Base-by-base conservation (phyloP, 2,113 vertebrate genomes). In the Myotis brandtii region DNA sequence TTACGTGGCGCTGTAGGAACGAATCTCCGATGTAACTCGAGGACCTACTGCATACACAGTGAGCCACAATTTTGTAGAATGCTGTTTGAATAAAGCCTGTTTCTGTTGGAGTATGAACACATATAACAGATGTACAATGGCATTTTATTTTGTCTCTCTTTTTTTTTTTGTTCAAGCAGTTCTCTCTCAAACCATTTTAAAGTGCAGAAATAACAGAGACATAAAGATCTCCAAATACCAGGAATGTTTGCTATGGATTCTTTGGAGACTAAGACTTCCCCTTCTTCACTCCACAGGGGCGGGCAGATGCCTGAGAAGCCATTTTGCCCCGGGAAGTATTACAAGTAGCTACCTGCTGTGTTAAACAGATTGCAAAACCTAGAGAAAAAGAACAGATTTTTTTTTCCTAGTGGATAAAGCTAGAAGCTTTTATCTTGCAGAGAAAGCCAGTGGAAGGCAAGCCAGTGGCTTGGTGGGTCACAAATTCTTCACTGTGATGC, bases 301-400 rank as follows among this genome's bases (percentile, higher is more conserved):
- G 54, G 11, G 46, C 30, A 52, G 56, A 46, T 67, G 34, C 27
- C 40, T 46, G 27, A 82, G 46, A 94, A 48, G 27, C n/a, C 59
- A 59, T 62, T 40, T 21, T 82, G 34, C 13, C 88, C 40, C 2
- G 20, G 62, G 16, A 82, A 83, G 50, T 66, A 50, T 66, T 70
- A 43, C 17, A 89, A 17, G 62, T 40, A 59, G 43, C 34, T 40
- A 80, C 75, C 50, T 82, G 40, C 52, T 48, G 7, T 67, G 62
- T 92, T 86, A 75, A 95, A 67, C 21, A 85, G 52, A 82, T 43
- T 77, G 54, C n/a, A 89, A 96, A 91, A 79, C 34, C 54, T 95
- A 32, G 37, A 8, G 5, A 2, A 43, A 32, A 85, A 64, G 10
- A 13, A 25, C 16, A 30, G 32, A 34, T 43, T 62, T 23, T 77